A percentile compares a stretch with the other conserved stretches of the same genome.
Conservation (phyloP, 2,888 invertebrate genomes). For the Lacanobia wlatinum region DNA sequence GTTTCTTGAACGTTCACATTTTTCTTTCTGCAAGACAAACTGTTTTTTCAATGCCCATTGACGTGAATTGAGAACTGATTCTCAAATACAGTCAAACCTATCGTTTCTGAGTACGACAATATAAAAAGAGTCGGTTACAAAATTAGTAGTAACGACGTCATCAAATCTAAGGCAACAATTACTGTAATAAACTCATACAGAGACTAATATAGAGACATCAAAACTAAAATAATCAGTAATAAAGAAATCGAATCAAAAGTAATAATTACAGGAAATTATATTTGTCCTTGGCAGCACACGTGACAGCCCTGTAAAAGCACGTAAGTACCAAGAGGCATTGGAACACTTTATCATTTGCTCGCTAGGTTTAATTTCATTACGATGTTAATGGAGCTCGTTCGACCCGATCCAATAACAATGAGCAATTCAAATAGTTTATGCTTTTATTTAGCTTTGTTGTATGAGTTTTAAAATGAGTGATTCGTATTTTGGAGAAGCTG, state of each 20-base stretch:
- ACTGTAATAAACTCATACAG: too few relatives aligned
- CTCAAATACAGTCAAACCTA: slow-evolving; percentile 5
- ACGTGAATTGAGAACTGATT: neutral
- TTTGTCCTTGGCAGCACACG: slow-evolving; percentile 16
- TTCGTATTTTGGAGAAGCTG: neutral
- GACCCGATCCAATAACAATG: slow-evolving; percentile 52
- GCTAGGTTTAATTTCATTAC: slow-evolving; percentile 60
- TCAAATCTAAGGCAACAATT: neutral
- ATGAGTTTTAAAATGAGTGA: neutral
- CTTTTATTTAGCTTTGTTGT: slow-evolving; percentile 1
- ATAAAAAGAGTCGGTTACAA: neutral
- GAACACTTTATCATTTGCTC: slow-evolving; percentile 61
- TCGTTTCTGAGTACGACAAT: too few relatives aligned
- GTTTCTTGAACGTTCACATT: slow-evolving; percentile 35
- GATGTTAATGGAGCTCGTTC: slow-evolving; percentile 57
- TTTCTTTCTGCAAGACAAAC: slow-evolving; percentile 35
- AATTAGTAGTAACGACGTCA: neutral
- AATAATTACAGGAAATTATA: slow-evolving; percentile 41
- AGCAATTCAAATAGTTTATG: slow-evolving; percentile 58
- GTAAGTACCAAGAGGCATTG: slow-evolving; percentile 29
- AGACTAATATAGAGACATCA: neutral
- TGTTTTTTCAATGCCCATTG: slow-evolving; percentile 30
- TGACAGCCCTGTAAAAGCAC: slow-evolving; percentile 35
- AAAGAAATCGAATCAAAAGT: slow-evolving; percentile 7
- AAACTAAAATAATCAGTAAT: neutral